Percentiles rank a stretch among this genome's conserved stretches.
Evolutionary conservation across 2,888 invertebrate species (phyloP).

Genomic region (Habrosyne pyritoides): DNA sequence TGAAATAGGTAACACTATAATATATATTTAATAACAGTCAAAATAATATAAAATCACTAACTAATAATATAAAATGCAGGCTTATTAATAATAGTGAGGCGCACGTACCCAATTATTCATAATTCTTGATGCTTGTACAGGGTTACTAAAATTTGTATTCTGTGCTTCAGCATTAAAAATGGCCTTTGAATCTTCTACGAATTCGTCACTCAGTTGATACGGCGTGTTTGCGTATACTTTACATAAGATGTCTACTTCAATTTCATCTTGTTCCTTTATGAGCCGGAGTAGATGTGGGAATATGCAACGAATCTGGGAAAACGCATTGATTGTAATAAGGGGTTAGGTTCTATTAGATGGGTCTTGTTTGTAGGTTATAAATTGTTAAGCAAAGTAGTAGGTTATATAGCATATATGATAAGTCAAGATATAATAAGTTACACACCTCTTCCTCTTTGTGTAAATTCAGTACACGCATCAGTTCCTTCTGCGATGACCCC

Average conservation of each 20-base stretch:
- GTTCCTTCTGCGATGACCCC: conserved; percentile 11
- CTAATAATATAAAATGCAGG: too few relatives aligned
- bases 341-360: too few relatives aligned
- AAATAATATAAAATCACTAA: too few relatives aligned
- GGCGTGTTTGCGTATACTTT: conserved; percentile 21
- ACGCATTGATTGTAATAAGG: too few relatives aligned
- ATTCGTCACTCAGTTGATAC: conserved; percentile 17
- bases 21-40: too few relatives aligned
- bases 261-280: conserved; percentile 7
- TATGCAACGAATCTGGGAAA: conserved; percentile 17
- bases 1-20: too few relatives aligned
- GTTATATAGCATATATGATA: too few relatives aligned
- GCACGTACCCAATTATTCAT: conserved; percentile 27
- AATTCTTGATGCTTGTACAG: conserved; percentile 15
- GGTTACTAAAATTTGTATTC: conserved; percentile 24
- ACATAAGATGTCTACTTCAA: conserved; percentile 12
- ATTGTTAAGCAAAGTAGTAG: too few relatives aligned
- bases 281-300: conserved; percentile 8
- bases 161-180: conserved; percentile 19
- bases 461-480: conserved; percentile 18
- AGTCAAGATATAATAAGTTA: too few relatives aligned
- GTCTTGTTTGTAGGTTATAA: too few relatives aligned
- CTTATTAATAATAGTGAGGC: too few relatives aligned
- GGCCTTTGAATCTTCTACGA: conserved; percentile 11
- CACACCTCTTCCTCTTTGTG: conserved; percentile 22